phyloP scores from a whole-genome alignment of 1,140 invertebrate species.

The Spodoptera frugiperda region DNA sequence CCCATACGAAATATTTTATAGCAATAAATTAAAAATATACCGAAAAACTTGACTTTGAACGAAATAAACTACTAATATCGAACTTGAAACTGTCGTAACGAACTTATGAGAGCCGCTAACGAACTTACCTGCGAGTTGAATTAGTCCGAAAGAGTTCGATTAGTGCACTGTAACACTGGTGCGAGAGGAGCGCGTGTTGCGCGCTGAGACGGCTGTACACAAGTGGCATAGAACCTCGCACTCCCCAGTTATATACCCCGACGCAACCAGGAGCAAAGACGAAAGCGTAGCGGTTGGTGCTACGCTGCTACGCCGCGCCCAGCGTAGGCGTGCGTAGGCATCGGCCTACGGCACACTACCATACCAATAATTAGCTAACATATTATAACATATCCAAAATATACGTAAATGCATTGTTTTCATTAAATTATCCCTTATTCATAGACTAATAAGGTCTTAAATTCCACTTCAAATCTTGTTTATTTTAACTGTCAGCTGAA shows the following conservation, averaged over 20 bases:
- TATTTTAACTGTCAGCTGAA: neutral
- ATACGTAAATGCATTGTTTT: constrained; percentile 13
- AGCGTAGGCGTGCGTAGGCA: constrained; percentile 81
- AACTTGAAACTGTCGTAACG: neutral
- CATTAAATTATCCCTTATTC: neutral
- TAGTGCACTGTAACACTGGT: constrained; percentile 57
- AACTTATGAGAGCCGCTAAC: constrained; percentile 19
- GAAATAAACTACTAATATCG: neutral
- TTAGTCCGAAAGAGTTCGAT: constrained; percentile 53
- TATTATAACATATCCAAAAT: constrained; percentile 7
- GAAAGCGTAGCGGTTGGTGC: constrained; percentile 71
- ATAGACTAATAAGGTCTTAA: neutral
- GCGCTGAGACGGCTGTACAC: constrained; percentile 64
- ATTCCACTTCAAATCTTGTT: neutral
- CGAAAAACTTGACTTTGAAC: neutral
- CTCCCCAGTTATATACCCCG: constrained; percentile 68
- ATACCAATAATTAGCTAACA: constrained; percentile 23
- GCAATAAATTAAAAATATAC: too few species aligned
- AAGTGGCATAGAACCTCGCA: constrained; percentile 61
- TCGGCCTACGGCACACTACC: constrained; percentile 61
- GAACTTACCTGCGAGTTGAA: constrained; percentile 72
- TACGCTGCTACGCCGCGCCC: constrained; percentile 73
- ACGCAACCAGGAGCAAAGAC: constrained; percentile 30
- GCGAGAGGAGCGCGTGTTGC: constrained; percentile 59
- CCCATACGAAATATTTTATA: too few species aligned